Base-by-base conservation (phyloP, 2,888 invertebrate genomes). In the Amiota mariae region DNA sequence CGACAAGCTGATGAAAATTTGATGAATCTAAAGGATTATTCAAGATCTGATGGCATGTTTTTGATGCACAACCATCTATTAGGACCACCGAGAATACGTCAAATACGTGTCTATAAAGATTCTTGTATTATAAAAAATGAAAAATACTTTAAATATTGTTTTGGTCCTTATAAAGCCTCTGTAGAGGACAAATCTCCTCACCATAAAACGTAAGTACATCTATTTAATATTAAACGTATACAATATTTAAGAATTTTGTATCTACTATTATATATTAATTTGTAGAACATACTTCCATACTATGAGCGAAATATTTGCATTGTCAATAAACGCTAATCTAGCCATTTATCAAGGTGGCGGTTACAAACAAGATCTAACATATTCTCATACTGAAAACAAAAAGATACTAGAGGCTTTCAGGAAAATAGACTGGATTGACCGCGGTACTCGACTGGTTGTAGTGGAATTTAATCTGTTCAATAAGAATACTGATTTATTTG, bases 401-500 rank as follows among this genome's bases (percentile, higher is more conserved):
- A 11, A 10, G 13, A 47, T 64, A 51, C n/a, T 64, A 13, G 12
- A n/a, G 12, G 15, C 4, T 12, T 10, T 49, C 0, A 54, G 4
- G 54, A 9, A 66, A 1, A 13, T 0, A 2, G 3, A 57, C 0
- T 79, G 80, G 79, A 15, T 80, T 0, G 18, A 61, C 24, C 72
- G 72, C 0, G 73, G 36, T 9, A 73, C 78, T 6, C 67, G 73
- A 9, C 6, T 78, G 1, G 12, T 75, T 8, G 0, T 75, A 1
- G 15, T 79, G 8, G 79, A 79, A 51, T 72, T 75, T 9, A 79
- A 63, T 20, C 15, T 78, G 6, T 76, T 72, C 57, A 80, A 79
- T 67, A 36, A 73, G 0, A 51, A 75, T 8, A 74, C 79, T 0
- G 48, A 46, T 9, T 56, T 79, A 3, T 75, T 76, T 13, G 57